Conservation (phyloP, 2,797 vertebrate species). For the Clarias laeviceps region DNA sequence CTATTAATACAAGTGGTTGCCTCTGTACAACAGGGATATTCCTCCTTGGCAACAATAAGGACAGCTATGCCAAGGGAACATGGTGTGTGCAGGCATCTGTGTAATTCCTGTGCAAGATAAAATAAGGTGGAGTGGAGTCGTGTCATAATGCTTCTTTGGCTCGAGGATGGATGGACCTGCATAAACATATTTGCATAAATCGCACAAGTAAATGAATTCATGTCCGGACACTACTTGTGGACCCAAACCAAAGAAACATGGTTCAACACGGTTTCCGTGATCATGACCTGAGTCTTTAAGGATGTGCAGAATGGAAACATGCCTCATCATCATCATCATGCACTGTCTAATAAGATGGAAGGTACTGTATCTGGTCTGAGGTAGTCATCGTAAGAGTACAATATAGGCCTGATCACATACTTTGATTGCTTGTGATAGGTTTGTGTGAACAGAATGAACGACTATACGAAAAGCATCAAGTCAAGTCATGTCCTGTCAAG, state of each 20-base stretch:
- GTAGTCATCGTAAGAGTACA: background rate
- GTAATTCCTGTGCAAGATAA: slow-evolving; percentile 22
- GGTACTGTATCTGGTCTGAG: background rate
- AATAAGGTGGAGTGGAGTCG: slow-evolving; percentile 9
- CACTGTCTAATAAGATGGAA: background rate
- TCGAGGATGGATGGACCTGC: slow-evolving; percentile 2
- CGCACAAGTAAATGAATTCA: background rate
- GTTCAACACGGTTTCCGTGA: background rate
- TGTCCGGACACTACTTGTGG: background rate
- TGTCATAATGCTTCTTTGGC: slow-evolving; percentile 9
- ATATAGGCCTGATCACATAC: background rate
- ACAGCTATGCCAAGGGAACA: slow-evolving; percentile 6
- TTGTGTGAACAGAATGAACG: background rate
- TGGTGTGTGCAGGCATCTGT: slow-evolving; percentile 13
- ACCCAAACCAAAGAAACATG: background rate
- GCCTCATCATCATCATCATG: too few species aligned
- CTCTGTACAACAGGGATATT: background rate
- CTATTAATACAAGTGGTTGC: background rate
- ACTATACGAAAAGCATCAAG: background rate
- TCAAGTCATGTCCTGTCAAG: background rate
- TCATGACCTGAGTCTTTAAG: background rate
- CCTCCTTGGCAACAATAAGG: background rate
- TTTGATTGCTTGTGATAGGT: background rate
- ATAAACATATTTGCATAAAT: background rate
- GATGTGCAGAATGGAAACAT: background rate